Percentiles rank a stretch among this genome's conserved stretches.
phyloP scores from a whole-genome alignment of 2,113 vertebrate genomes.

The Epinephelus cyanopodus region DNA sequence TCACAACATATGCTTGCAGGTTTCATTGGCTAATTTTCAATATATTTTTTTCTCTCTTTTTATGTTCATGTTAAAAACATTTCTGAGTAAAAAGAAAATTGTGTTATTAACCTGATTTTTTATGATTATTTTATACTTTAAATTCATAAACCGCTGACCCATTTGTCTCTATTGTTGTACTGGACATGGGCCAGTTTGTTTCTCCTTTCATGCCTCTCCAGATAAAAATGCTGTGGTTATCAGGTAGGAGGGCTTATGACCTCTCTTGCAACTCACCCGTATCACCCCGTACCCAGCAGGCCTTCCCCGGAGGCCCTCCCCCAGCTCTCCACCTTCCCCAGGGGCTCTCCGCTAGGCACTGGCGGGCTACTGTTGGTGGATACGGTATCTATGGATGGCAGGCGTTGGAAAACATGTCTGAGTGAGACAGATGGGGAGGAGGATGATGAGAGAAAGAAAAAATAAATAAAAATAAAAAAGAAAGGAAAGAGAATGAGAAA shows the following conservation, averaged over 20 bases:
- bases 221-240: conserved; percentile 64
- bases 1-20: background rate
- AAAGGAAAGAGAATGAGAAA: conserved; percentile 37
- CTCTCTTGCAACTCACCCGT: conserved; percentile 61
- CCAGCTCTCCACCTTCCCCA: conserved; percentile 54
- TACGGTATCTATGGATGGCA: conserved; percentile 84
- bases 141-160: conserved; percentile 2
- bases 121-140: background rate
- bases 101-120: background rate
- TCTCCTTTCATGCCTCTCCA: conserved; percentile 52
- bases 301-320: conserved; percentile 51
- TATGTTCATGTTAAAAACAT: background rate
- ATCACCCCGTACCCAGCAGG: conserved; percentile 77
- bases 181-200: conserved; percentile 38
- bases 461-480: conserved; percentile 26
- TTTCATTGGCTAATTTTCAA: background rate
- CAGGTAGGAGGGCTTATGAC: conserved; percentile 41
- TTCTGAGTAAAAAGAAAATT: background rate
- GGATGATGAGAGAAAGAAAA: conserved; percentile 69
- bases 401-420: conserved; percentile 80
- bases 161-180: conserved; percentile 12
- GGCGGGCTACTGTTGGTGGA: conserved; percentile 84
- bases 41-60: background rate
- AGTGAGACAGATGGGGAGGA: conserved; percentile 79
- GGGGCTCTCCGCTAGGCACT: conserved; percentile 75